These are phyloP conservation scores for Pimephales promelas DNA, from an alignment of 2,113 vertebrate species.

Conservation along the genomic window DNA sequence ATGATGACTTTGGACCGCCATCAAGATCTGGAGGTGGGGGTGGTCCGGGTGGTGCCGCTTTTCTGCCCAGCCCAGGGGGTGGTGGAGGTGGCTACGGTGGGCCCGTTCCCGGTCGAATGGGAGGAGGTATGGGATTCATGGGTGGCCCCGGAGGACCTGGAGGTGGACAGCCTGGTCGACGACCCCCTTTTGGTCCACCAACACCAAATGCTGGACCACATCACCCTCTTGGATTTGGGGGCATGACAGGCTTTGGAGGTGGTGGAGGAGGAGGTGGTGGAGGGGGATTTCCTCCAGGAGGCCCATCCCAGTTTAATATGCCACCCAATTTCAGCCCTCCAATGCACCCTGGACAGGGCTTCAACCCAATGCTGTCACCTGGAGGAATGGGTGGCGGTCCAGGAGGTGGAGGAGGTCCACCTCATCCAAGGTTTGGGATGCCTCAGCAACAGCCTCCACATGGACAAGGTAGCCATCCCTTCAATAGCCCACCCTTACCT, in stretches of 20 bases:
- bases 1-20: conserved; percentile 93
- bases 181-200: conserved; percentile 79
- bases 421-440: conserved; percentile 79
- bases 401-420: conserved; percentile 74
- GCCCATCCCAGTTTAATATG: conserved; percentile 85
- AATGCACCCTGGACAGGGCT: conserved; percentile 85
- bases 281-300: conserved; percentile 79
- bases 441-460: conserved; percentile 79
- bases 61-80: conserved; percentile 84
- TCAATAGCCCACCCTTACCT: conserved; percentile 79
- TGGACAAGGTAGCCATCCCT: conserved; percentile 79
- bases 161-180: conserved; percentile 74
- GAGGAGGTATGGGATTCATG: conserved; percentile 75
- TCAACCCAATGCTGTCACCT: conserved; percentile 91
- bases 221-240: conserved; percentile 88
- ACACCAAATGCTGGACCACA: conserved; percentile 78
- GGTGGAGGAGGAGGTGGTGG: conserved; percentile 70
- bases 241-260: conserved; percentile 79
- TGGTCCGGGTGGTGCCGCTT: conserved; percentile 74
- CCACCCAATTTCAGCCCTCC: conserved; percentile 93
- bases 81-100: conserved; percentile 73
- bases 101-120: conserved; percentile 76
- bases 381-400: conserved; percentile 72
- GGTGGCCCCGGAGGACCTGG: conserved; percentile 75
- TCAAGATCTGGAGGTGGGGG: conserved; percentile 80